Base-by-base conservation (phyloP, 2,113 vertebrate genomes). In the Mixornis gularis region DNA sequence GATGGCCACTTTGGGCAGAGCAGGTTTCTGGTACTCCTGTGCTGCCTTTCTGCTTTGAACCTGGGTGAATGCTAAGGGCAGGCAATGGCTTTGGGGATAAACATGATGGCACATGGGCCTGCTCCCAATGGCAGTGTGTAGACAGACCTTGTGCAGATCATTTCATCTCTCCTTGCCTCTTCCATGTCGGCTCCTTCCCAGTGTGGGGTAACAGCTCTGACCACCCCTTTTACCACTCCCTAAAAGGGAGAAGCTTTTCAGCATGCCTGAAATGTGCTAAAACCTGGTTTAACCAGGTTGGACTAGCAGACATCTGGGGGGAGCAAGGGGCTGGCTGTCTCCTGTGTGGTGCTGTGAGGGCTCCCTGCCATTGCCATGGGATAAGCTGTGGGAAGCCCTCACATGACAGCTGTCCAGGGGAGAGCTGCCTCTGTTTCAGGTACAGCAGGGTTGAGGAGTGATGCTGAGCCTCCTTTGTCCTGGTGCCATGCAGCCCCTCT, bases 121-220 rank as follows among this genome's bases (percentile, higher is more conserved):
- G 44, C 48, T 76, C 30, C 52, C 58, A 17, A 1, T 9, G 9
- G 29, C 53, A 72, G 25, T 0, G 1, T 44, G 60, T 1, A 3
- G 17, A 24, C 0, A 3, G 16, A 46, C 22, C 59, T 65, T 0
- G 0, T 29, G 20, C 44, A 60, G n/a, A 27, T 44, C 1, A 22
- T 63, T 79, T 72, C 22, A 38, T 14, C 69, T 27, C 43, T 70
- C 9, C 18, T 16, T 1, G 2, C 48, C 48, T 48, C 62, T 65
- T 34, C 40, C 60, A 2, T 2, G 20, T 48, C 41, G 84, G 13
- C 27, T 30, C 26, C 29, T 52, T 88, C 46, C 49, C n/a, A 30
- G 29, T 10, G 51, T 3, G 17, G n/a, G 3, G 3, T 56, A 9
- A 16, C 71, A 53, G 66, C 41, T 18, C 38, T 53, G 77, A 48